A percentile compares a stretch with the other conserved stretches of the same genome.
Conservation (phyloP, 2,888 invertebrate species). For the Pocota personata region DNA sequence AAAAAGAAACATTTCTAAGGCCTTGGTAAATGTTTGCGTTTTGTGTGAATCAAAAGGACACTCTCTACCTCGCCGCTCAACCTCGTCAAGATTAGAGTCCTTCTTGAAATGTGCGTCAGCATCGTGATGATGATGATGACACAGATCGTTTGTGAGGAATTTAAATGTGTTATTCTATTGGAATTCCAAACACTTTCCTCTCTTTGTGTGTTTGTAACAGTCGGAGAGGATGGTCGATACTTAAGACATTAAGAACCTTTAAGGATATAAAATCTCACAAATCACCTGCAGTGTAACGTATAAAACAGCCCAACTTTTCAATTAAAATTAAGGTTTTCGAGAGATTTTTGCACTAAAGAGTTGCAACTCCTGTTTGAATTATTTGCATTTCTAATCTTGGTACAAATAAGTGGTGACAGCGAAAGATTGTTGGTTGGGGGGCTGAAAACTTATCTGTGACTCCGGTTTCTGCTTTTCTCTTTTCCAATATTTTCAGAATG, state of each 20-base stretch:
- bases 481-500: constrained; percentile 11
- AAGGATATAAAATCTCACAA: background rate
- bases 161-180: constrained; percentile 38
- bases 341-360: background rate
- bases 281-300: background rate
- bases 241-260: background rate
- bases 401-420: background rate
- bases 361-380: constrained; percentile 38
- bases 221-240: background rate
- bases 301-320: background rate
- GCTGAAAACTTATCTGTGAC: constrained; percentile 27
- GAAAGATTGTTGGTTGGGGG: background rate
- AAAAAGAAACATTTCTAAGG: background rate
- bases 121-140: constrained; percentile 20
- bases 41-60: background rate
- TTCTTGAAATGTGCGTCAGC: constrained; percentile 3
- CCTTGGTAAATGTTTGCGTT: background rate
- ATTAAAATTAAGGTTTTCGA: background rate
- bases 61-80: constrained; percentile 15
- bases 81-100: constrained; percentile 11
- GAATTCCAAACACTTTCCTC: background rate
- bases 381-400: constrained; percentile 55
- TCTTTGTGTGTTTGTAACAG: background rate
- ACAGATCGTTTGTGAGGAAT: constrained; percentile 3
- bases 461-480: constrained; percentile 7